phyloP scores from a whole-genome alignment of 1,140 invertebrate genomes.

The Sycophaga agraensis region DNA sequence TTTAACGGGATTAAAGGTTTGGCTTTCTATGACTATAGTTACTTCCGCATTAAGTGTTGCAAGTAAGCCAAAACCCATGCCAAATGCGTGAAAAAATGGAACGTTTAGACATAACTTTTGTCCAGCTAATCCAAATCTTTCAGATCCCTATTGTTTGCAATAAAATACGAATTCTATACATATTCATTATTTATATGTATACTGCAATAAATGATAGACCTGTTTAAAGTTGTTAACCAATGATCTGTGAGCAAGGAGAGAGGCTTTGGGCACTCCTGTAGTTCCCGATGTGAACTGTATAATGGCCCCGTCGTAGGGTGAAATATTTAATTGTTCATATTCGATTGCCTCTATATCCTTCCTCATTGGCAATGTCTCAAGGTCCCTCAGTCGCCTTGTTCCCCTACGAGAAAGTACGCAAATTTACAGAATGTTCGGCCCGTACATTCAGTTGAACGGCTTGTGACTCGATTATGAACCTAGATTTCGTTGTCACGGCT shows the following conservation, averaged over 20 bases:
- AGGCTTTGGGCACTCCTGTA: conserved; percentile 87
- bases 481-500: too few relatives aligned
- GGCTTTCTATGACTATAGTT: conserved; percentile 70
- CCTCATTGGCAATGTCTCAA: conserved; percentile 51
- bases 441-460: too few relatives aligned
- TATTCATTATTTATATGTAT: neutral
- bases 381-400: conserved; percentile 62
- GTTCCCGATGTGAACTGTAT: conserved; percentile 91
- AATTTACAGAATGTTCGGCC: too few relatives aligned
- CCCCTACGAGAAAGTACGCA: conserved; percentile 56
- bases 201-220: too few relatives aligned
- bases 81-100: conserved; percentile 92
- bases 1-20: conserved; percentile 68
- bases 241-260: conserved; percentile 77
- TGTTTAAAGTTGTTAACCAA: conserved; percentile 82
- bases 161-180: neutral
- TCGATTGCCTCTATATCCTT: conserved; percentile 41
- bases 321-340: conserved; percentile 53
- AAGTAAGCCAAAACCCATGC: conserved; percentile 72
- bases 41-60: conserved; percentile 65
- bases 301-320: conserved; percentile 70
- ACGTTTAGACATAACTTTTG: conserved; percentile 75
- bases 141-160: too few relatives aligned
- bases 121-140: conserved; percentile 61
- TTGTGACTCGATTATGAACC: too few relatives aligned